Evolutionary conservation across 2,113 vertebrate genomes (phyloP), one percentile per base, ranked within the genome.

Genomic region (Gallinago undulata): DNA sequence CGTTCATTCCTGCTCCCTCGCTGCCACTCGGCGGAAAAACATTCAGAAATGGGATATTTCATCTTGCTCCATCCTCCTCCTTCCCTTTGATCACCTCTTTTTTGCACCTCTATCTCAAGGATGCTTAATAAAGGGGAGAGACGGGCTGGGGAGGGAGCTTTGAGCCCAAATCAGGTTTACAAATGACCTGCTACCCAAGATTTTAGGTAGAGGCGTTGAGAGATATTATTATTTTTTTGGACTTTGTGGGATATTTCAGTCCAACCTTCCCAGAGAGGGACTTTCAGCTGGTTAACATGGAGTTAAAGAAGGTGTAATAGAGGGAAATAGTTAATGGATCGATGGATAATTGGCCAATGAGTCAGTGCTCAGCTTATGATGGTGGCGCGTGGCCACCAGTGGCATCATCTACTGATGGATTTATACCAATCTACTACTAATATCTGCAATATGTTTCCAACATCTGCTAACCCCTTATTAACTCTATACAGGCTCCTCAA

Each of bases 381-480:
- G 6, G 12, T 7, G 69, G 81, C 4, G 1, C 16, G 6, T 30
- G 81, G 89, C 83, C 94, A 94, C 72, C 77, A 69, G 84, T 19
- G 84, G 74, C 92, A 92, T 33, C 94, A 86, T 83, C 89, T 74
- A 90, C 89, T 82, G 94, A 95, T 57, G 96, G 76, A 93, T 93
- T 96, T 94, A 91, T 43, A 93, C 74, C 96, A 92, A 97, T 96
- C 94, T 85, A 92, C 84, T 72, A 33, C 89, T 95, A 94, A 96
- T 96, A 96, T 89, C 94, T 91, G 89, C 95, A 97, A 96, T 94
- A 97, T 92, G 96, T 43, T 96, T 95, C 89, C 55, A 94, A 85
- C 96, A 96, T 91, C 95, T 95, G 96, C 95, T 95, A 95, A 91
- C 80, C 95, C 75, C 91, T 94, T 96, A 94, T 88, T 96, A 97